Conservation (phyloP, 2,888 invertebrate species). For the Drosophila cognata region DNA sequence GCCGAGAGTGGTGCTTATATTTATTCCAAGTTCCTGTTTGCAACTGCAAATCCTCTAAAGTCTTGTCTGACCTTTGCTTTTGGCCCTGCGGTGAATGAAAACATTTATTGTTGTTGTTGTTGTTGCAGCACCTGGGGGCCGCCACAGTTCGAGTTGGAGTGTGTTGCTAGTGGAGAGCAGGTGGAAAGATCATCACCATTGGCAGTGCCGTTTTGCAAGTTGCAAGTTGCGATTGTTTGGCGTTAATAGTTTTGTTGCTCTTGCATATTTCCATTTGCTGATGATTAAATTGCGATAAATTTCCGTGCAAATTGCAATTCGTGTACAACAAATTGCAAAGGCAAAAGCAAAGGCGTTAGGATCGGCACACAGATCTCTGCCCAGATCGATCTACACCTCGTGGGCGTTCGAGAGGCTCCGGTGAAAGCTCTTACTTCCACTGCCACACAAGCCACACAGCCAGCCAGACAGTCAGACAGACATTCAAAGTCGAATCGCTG, state of each 20-base stretch:
- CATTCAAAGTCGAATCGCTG: conserved; percentile 7
- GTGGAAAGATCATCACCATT: conserved; percentile 68
- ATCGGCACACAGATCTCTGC: conserved; percentile 42
- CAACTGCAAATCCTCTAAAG: conserved; percentile 20
- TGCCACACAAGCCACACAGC: not conserved
- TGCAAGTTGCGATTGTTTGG: conserved; percentile 58
- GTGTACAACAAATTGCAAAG: conserved; percentile 75
- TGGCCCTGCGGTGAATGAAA: conserved; percentile 53
- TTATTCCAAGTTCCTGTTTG: conserved; percentile 31
- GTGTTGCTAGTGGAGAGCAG: conserved; percentile 45
- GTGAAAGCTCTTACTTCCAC: not conserved
- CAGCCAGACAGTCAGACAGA: not conserved
- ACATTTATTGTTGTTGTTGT: conserved; percentile 52
- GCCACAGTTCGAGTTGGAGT: conserved; percentile 1
- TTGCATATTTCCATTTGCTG: conserved; percentile 63
- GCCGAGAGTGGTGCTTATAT: conserved; percentile 7
- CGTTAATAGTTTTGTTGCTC: conserved; percentile 68
- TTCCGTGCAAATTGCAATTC: conserved; percentile 75
- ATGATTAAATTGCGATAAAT: conserved; percentile 78
- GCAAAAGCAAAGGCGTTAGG: conserved; percentile 73
- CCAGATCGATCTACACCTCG: conserved; percentile 24
- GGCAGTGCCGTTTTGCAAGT: conserved; percentile 36
- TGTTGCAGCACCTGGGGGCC: conserved; percentile 22
- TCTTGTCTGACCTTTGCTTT: conserved; percentile 45
- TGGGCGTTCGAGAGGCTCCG: conserved; percentile 26